A percentile compares a stretch with the other conserved stretches of the same genome.
phyloP scores from a whole-genome alignment of 2,888 invertebrate genomes.

The Lithosia quadra region DNA sequence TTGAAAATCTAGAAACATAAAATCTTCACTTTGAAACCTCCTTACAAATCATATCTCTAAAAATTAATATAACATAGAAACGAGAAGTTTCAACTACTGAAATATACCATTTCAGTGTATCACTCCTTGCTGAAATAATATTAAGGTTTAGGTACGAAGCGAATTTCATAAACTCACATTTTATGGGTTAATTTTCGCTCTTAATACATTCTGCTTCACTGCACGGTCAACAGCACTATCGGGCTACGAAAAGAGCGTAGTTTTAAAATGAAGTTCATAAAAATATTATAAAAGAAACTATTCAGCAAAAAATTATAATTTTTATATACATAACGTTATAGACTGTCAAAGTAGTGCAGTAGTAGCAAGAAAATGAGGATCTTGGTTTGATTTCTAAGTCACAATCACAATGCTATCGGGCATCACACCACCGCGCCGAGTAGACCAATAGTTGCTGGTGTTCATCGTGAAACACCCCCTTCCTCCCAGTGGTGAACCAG shows the following conservation, averaged over 20 bases:
- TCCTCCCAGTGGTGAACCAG: too few relatives aligned
- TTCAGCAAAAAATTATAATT: too few relatives aligned
- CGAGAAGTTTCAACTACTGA: constrained; percentile 1
- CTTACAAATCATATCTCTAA: not conserved
- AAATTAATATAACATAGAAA: not conserved
- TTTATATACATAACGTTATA: too few relatives aligned
- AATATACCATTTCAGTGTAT: constrained; percentile 32
- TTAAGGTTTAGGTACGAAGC: constrained; percentile 36
- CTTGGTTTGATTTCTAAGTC: too few relatives aligned
- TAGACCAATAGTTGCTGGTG: too few relatives aligned
- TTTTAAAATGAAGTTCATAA: not conserved
- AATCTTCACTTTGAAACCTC: too few relatives aligned
- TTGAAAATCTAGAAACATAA: too few relatives aligned
- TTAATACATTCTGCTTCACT: constrained; percentile 45
- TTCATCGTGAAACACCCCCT: too few relatives aligned
- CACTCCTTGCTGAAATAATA: constrained; percentile 41
- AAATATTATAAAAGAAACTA: not conserved
- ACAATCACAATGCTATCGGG: too few relatives aligned
- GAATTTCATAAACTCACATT: constrained; percentile 51
- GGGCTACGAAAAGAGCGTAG: constrained; percentile 27
- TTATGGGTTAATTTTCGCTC: constrained; percentile 49
- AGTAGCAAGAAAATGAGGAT: too few relatives aligned
- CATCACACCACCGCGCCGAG: too few relatives aligned
- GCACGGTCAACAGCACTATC: constrained; percentile 44
- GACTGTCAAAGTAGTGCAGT: too few relatives aligned